A percentile compares a stretch with the other conserved stretches of the same genome.
Evolutionary conservation across 2,113 vertebrate genomes (phyloP).

Genomic region (Thomomys bottae): DNA sequence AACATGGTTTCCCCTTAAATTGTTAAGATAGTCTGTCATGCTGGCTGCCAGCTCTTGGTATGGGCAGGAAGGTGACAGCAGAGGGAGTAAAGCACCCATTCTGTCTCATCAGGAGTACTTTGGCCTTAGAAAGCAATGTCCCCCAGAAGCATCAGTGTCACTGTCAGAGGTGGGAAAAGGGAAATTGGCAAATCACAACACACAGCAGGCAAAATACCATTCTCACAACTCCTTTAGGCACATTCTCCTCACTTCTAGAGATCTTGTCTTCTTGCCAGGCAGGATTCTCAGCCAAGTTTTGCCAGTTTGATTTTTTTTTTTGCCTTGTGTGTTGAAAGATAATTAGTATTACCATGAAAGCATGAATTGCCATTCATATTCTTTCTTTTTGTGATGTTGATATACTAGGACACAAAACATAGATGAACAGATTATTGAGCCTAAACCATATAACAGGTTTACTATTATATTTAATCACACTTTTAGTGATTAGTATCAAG

Average conservation of each 20-base stretch:
- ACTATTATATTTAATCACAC: background rate
- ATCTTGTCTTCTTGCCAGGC: constrained; percentile 47
- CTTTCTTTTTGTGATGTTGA: background rate
- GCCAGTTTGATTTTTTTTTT: background rate
- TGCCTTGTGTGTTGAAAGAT: background rate
- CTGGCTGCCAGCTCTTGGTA: constrained; percentile 31
- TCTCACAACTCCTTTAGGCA: background rate
- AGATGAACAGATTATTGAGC: background rate
- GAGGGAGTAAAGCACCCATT: background rate
- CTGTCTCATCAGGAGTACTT: background rate
- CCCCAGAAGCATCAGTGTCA: constrained; percentile 38
- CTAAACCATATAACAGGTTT: background rate
- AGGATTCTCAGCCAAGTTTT: constrained; percentile 51
- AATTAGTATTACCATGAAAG: constrained; percentile 22
- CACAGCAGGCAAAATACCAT: constrained; percentile 46
- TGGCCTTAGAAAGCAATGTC: constrained; percentile 3
- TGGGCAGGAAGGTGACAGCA: constrained; percentile 60
- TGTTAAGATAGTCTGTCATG: constrained; percentile 37
- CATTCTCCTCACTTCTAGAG: background rate
- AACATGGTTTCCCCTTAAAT: background rate
- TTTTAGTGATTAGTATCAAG: background rate
- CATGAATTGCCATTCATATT: background rate
- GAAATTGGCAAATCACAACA: constrained; percentile 37
- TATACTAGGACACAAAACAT: background rate
- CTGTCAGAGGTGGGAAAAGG: constrained; percentile 20